Conservation (phyloP, 2,888 invertebrate genomes). For the Rotaria magnacalcarata region DNA sequence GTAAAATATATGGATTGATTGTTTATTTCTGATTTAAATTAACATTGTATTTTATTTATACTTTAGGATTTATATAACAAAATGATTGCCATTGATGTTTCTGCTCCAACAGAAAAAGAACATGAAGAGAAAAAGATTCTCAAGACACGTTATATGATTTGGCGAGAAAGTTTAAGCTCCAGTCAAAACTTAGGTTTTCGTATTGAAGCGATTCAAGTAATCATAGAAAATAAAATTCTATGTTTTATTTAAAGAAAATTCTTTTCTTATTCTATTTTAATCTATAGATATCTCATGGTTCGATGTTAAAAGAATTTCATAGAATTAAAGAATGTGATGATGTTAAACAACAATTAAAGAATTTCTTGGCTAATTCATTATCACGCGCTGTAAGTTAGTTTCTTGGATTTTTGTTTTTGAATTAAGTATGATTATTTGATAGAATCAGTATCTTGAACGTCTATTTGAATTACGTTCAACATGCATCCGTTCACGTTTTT, state of each 20-base stretch:
- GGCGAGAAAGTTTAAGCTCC: constrained; percentile 80
- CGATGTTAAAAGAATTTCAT: constrained; percentile 42
- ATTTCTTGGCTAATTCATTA: constrained; percentile 36
- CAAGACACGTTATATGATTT: constrained; percentile 84
- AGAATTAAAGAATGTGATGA: constrained; percentile 36
- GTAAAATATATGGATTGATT: background rate
- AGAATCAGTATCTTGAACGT: constrained; percentile 41
- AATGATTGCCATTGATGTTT: constrained; percentile 84
- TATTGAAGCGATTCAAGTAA: constrained; percentile 83
- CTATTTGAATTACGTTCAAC: constrained; percentile 23
- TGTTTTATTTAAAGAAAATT: background rate
- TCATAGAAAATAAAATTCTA: background rate
- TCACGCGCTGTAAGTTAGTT: constrained; percentile 12
- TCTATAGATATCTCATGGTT: constrained; percentile 37
- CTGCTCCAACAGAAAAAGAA: constrained; percentile 78
- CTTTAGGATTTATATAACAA: constrained; percentile 79
- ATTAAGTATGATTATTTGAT: background rate
- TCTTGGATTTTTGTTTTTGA: background rate
- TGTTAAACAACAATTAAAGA: constrained; percentile 39
- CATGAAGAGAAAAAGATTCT: constrained; percentile 77
- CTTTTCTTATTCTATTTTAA: background rate
- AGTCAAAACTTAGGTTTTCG: constrained; percentile 86
- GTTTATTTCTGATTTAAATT: background rate
- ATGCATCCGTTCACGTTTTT: constrained; percentile 41
- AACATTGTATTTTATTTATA: background rate